These are phyloP conservation scores for Microctenopoma steveboyesi DNA, from an alignment of 2,797 vertebrate genomes.

Conservation along the genomic window DNA sequence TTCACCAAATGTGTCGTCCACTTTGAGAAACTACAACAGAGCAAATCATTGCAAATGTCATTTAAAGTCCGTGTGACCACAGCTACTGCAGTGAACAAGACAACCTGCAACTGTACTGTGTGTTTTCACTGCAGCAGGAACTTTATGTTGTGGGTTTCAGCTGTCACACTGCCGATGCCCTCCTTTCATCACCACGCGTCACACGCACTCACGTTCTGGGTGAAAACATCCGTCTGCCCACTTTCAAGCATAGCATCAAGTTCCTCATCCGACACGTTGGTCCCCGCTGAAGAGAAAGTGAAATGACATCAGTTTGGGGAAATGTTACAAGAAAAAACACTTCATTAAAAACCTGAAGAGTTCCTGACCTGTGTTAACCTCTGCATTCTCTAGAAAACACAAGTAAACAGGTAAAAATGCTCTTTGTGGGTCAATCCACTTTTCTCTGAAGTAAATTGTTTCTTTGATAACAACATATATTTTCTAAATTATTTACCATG, in stretches of 20 bases:
- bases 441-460: no score
- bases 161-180: background rate
- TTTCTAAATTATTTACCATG: no score
- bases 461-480: no score
- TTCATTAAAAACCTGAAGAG: background rate
- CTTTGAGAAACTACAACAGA: slow-evolving; percentile 60
- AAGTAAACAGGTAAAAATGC: no score
- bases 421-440: no score
- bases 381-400: no score
- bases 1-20: slow-evolving; percentile 71
- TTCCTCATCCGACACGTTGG: slow-evolving; percentile 85
- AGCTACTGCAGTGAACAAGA: background rate
- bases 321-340: slow-evolving; percentile 4
- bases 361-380: no score
- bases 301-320: background rate
- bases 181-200: background rate
- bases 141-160: slow-evolving; percentile 4
- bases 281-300: slow-evolving; percentile 71
- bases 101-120: background rate
- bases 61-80: background rate
- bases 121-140: background rate
- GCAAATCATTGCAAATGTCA: slow-evolving; percentile 26
- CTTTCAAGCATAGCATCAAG: slow-evolving; percentile 91
- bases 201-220: slow-evolving; percentile 88
- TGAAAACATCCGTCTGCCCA: slow-evolving; percentile 92